These are phyloP conservation scores for Pristionchus entomophagus DNA, from an alignment of 2,888 invertebrate species.

Conservation along the genomic window DNA sequence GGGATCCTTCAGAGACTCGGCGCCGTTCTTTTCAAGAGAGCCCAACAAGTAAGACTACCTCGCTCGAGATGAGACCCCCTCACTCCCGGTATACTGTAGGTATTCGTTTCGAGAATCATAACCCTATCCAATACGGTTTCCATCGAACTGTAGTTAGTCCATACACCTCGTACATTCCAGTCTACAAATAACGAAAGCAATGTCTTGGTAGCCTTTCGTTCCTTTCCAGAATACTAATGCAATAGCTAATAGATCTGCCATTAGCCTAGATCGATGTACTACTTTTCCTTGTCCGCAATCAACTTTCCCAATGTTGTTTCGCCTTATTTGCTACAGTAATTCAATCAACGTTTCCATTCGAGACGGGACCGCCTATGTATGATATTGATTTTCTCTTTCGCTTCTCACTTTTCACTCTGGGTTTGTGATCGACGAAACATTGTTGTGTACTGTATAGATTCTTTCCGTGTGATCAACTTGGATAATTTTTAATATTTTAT, in stretches of 20 bases:
- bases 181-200: background rate
- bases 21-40: constrained; percentile 76
- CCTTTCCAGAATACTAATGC: background rate
- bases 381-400: background rate
- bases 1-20: constrained; percentile 74
- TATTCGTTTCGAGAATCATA: constrained; percentile 6
- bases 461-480: background rate
- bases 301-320: background rate
- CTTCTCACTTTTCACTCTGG: background rate
- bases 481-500: constrained; percentile 25
- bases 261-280: background rate
- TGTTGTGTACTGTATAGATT: constrained; percentile 10
- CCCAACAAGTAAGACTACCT: constrained; percentile 59
- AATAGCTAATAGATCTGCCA: background rate
- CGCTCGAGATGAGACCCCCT: constrained; percentile 48
- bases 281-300: background rate
- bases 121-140: background rate
- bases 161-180: background rate
- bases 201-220: background rate
- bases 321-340: constrained; percentile 29
- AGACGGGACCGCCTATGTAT: constrained; percentile 5
- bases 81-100: constrained; percentile 32
- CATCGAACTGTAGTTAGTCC: constrained; percentile 15
- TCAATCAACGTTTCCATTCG: constrained; percentile 20
- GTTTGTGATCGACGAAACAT: constrained; percentile 18